Evolutionary conservation across 2,888 invertebrate genomes (phyloP), one percentile per base, ranked within the genome.

Genomic region (Machimus rusticus): DNA sequence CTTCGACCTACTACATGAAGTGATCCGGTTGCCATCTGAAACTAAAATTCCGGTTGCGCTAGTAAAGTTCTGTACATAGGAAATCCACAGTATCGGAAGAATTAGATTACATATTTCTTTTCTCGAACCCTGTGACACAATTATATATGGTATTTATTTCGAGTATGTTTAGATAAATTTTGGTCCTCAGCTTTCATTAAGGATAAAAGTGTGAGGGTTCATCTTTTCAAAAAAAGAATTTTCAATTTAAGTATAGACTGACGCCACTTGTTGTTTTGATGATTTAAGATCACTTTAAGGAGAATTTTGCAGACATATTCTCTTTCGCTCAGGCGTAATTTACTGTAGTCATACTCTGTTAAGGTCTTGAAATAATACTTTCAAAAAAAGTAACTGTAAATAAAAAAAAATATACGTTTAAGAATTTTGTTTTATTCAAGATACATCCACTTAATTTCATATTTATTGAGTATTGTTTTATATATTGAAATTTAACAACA

Each of bases 1-100:
- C 95, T 16, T 94, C 94, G 89, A 91, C 91, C 89, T 93, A 92
- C 89, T 93, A 92, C 88, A 92, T 93, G 92, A 93, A 93, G 90
- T 92, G 90, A 90, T 87, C 28, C 16, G 16, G n/a, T 81, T 23
- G 81, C 81, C 81, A 81, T 81, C 55, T 55, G n/a, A 34, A 55
- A 19, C 5, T 31, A n/a, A 55, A 14, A 55, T 34, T 31, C 31
- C n/a, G 34, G 55, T 81, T 81, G 34, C 55, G n/a, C 31, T 31
- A 51, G 51, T 37, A 81, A 66, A 81, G 31, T 55, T 31, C 34
- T 81, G 81, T 81, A 81, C 12, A 81, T 81, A 81, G 31, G 1
- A 28, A 78, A 8, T 78, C 37, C 23, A 19, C 23, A 78, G 78
- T 31, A 76, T 39, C 77, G 77, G 39, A 23, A 43, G 77, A 43